phyloP scores from a whole-genome alignment of 2,113 vertebrate genomes.

The Acrocephalus arundinaceus region DNA sequence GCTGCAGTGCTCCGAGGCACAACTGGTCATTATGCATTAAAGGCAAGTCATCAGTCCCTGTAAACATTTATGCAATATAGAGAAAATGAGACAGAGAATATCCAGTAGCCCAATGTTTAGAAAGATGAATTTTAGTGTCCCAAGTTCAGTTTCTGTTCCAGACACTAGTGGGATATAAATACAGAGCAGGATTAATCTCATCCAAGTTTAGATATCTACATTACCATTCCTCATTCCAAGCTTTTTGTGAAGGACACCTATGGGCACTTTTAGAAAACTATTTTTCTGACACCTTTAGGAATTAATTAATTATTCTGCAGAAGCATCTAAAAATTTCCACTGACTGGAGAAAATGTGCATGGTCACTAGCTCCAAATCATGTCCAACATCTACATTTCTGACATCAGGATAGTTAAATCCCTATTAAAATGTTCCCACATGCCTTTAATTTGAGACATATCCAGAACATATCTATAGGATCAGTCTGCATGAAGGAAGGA shows the following conservation, averaged over 20 bases:
- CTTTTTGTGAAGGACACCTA: not conserved
- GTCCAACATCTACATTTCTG: not conserved
- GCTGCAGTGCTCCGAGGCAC: not conserved
- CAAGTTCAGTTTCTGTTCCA: not conserved
- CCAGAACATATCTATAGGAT: not conserved
- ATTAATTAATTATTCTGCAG: not conserved
- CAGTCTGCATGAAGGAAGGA: not conserved
- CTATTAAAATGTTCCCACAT: not conserved
- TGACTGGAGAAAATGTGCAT: rapidly evolving
- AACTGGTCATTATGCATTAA: not conserved
- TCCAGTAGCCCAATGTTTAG: not conserved
- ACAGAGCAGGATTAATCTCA: not conserved
- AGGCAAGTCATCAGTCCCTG: not conserved
- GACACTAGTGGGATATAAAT: not conserved
- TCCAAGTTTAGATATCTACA: not conserved
- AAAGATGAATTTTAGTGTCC: not conserved
- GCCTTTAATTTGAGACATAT: not conserved
- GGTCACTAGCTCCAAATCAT: not conserved
- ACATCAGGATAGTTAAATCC: not conserved
- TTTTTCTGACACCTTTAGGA: not conserved
- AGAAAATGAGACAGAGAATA: not conserved
- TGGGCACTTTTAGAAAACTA: not conserved
- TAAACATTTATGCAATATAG: not conserved
- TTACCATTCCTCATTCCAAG: not conserved
- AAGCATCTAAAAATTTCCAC: not conserved